These are phyloP conservation scores for Gila robusta DNA, from an alignment of 2,797 vertebrate species.

Conservation along the genomic window DNA sequence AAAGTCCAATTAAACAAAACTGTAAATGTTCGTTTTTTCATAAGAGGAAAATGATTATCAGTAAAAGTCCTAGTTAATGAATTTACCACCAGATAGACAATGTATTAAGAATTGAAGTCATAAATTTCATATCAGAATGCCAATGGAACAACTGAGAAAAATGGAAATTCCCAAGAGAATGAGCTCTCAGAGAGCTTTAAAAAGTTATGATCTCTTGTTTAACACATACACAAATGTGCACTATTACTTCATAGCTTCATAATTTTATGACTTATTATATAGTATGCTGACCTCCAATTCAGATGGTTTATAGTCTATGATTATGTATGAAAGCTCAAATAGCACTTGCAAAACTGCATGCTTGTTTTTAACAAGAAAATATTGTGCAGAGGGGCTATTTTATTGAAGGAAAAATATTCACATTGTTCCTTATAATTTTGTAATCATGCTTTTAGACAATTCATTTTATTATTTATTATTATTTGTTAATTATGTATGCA, in stretches of 20 bases:
- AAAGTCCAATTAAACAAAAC: conserved; percentile 52
- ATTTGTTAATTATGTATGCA: not conserved
- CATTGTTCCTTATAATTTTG: conserved; percentile 1
- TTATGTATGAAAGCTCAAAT: not conserved
- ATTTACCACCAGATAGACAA: conserved; percentile 37
- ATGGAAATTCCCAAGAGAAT: conserved; percentile 37
- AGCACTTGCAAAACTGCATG: not conserved
- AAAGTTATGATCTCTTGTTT: conserved; percentile 31
- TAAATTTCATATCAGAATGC: conserved; percentile 42
- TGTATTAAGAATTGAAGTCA: conserved; percentile 41
- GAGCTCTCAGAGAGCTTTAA: conserved; percentile 31
- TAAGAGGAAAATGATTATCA: conserved; percentile 56
- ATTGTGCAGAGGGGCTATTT: not conserved
- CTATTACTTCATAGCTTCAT: conserved; percentile 40
- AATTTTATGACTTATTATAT: conserved; percentile 7
- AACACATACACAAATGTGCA: conserved; percentile 21
- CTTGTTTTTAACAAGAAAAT: conserved; percentile 7
- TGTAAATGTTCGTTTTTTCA: conserved; percentile 46
- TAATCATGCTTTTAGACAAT: not conserved
- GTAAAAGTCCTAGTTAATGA: conserved; percentile 54
- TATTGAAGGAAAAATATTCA: conserved; percentile 5
- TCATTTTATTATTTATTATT: not conserved
- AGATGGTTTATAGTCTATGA: conserved; percentile 28
- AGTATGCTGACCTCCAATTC: not conserved
- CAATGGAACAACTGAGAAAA: conserved; percentile 57